These are phyloP conservation scores for Microctenopoma lineatum DNA, from an alignment of 2,797 vertebrate species.

Conservation along the genomic window DNA sequence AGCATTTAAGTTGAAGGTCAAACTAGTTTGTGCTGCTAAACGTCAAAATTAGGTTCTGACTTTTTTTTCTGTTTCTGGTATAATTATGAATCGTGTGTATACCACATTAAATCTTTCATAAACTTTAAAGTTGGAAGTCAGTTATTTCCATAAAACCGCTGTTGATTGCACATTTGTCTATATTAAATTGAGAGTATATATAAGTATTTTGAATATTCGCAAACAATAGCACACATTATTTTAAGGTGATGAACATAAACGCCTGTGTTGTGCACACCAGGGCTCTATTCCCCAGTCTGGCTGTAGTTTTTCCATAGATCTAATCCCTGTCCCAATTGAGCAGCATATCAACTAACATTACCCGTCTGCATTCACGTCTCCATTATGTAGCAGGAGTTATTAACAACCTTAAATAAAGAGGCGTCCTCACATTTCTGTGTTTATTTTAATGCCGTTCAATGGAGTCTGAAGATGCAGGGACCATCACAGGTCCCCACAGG, in stretches of 20 bases:
- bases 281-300: constrained; percentile 33
- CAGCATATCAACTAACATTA: constrained; percentile 36
- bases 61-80: not conserved
- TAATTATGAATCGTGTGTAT: constrained; percentile 11
- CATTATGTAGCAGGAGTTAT: constrained; percentile 54
- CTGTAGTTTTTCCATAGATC: constrained; percentile 43
- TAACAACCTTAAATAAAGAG: constrained; percentile 65
- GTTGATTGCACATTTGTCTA: not conserved
- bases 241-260: constrained; percentile 34
- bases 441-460: constrained; percentile 74
- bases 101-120: constrained; percentile 5
- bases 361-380: constrained; percentile 55
- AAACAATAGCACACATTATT: constrained; percentile 36
- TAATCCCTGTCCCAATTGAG: constrained; percentile 33
- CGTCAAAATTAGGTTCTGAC: constrained; percentile 43
- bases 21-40: constrained; percentile 51
- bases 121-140: constrained; percentile 6
- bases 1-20: constrained; percentile 66
- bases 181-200: constrained; percentile 5
- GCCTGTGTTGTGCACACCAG: constrained; percentile 12
- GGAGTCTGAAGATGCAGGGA: constrained; percentile 41
- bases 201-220: constrained; percentile 28
- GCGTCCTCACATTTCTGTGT: constrained; percentile 65
- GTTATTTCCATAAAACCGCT: not conserved
- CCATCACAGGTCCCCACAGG: constrained; percentile 35